A percentile compares a stretch with the other conserved stretches of the same genome.
Evolutionary conservation across 2,797 vertebrate genomes (phyloP).

Genomic region (Craterocephalus amniculus): DNA sequence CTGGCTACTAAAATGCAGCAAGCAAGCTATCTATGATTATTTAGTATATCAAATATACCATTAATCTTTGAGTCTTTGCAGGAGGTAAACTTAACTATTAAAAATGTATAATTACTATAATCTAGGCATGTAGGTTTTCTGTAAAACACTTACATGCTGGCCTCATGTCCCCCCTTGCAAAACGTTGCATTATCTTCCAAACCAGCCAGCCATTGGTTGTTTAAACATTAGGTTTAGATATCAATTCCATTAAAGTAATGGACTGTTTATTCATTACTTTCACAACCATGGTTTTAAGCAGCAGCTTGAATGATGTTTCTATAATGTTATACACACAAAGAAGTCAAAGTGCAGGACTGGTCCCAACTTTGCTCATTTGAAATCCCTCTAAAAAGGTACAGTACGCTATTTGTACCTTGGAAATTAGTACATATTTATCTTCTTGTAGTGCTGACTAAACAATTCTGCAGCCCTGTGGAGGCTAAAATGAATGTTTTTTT

Average conservation of each 20-base stretch:
- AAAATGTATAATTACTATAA: conserved; percentile 55
- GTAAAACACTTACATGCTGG: conserved; percentile 28
- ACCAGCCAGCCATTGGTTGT: background rate
- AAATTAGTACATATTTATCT: background rate
- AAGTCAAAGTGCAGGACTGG: background rate
- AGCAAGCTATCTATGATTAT: background rate
- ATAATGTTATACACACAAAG: conserved; percentile 19
- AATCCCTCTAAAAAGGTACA: background rate
- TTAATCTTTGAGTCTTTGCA: background rate
- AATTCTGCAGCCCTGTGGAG: background rate
- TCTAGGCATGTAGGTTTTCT: conserved; percentile 37
- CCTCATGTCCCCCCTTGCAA: background rate
- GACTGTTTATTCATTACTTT: conserved; percentile 26
- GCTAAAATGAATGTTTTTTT: background rate
- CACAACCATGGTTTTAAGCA: conserved; percentile 32
- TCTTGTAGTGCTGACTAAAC: too few species aligned
- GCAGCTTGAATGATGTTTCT: conserved; percentile 21
- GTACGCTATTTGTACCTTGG: background rate
- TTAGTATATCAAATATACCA: background rate
- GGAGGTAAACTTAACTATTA: background rate
- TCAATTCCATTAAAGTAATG: conserved; percentile 1
- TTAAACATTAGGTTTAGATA: background rate
- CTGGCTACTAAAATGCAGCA: background rate
- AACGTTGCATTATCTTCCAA: background rate
- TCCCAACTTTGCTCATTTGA: background rate